A percentile compares a stretch with the other conserved stretches of the same genome.
phyloP scores from a whole-genome alignment of 53 echinoderm and acorn worm genomes.

The Stichopus horrens region DNA sequence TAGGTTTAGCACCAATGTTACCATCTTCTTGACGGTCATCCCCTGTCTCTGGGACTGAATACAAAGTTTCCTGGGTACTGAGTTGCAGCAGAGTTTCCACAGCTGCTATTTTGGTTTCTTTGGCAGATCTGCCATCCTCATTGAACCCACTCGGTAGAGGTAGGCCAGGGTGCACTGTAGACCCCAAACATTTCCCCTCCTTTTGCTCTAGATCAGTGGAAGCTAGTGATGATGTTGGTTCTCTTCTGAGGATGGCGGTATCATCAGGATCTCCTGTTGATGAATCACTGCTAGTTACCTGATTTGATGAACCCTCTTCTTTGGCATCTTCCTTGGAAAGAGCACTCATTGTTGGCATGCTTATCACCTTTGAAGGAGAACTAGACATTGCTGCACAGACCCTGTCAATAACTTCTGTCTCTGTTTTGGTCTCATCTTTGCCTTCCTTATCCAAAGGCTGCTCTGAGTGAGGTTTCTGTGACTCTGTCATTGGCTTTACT shows the following conservation, averaged over 20 bases:
- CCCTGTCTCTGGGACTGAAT: neutral
- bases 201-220: neutral
- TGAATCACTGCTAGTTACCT: neutral
- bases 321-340: neutral
- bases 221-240: neutral
- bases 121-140: neutral
- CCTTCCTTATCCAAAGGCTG: too few relatives aligned
- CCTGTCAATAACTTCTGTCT: too few relatives aligned
- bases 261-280: neutral
- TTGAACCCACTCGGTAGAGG: neutral
- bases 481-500: too few relatives aligned
- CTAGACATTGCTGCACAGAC: too few relatives aligned
- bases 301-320: neutral
- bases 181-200: neutral
- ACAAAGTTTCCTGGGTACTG: neutral
- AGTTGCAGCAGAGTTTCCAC: conserved; percentile 5
- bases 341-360: too few relatives aligned
- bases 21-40: neutral
- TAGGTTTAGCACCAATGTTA: neutral
- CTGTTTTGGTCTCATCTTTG: too few relatives aligned
- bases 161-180: neutral
- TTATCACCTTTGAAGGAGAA: too few relatives aligned
- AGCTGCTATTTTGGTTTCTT: neutral
- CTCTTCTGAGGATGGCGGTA: neutral
- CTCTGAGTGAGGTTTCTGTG: too few relatives aligned